Base-by-base conservation (phyloP, 2,888 invertebrate species). In the Cheilosia impressa region DNA sequence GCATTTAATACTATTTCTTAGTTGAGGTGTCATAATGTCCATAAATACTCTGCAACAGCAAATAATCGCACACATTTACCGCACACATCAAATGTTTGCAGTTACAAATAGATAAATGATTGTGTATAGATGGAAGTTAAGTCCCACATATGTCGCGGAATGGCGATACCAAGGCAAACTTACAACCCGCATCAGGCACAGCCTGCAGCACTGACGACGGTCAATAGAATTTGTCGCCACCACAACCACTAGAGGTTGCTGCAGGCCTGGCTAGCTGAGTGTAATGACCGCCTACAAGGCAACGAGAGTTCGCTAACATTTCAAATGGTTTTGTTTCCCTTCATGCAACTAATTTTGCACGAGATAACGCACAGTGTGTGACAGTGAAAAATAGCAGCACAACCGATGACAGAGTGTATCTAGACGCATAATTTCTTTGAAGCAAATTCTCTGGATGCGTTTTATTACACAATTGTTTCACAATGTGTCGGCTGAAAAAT, bases 271-370 rank as follows among this genome's bases (percentile, higher is more conserved):
- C 73, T 72, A 68, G 60, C 63, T 53, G 63, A 81, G 87, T 68
- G 62, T 82, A 78, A 82, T 87, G 87, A 85, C 85, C 85, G 85
- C 85, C 81, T 69, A 81, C 85, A 85, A 85, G 85, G 85, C 85
- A 85, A 81, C 53, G 45, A 62, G 77, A 85, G 85, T 85, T 85
- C 85, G 81, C 85, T 85, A 81, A 76, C 85, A 85, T 85, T 85
- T 85, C 66, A 73, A 69, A 69, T 27, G 17, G 77, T 41, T 41
- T 34, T 58, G 57, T 45, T 52, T 63, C 50, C 53, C 45, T 65
- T 62, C 55, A 63, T 81, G 63, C 76, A 77, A 77, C 85, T 72
- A 81, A 81, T 58, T 81, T 77, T 63, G 31, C 77, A 77, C 72
- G 57, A 81, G 76, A 85, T 85, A 77, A 76, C 38, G 43, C 50